phyloP scores from a whole-genome alignment of 2,113 vertebrate genomes.

The Myrmecobius fasciatus region DNA sequence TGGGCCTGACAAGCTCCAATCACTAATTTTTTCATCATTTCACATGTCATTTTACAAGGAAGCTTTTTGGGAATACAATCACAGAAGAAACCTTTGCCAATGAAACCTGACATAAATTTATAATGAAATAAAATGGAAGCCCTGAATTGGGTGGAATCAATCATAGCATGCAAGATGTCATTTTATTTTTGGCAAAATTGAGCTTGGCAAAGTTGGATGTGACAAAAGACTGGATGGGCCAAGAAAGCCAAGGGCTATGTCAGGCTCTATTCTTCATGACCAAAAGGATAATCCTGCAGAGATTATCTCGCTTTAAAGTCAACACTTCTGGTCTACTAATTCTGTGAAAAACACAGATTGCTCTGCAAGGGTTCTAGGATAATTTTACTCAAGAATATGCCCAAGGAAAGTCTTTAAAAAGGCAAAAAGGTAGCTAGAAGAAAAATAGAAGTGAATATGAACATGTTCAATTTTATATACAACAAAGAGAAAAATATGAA shows the following conservation, averaged over 20 bases:
- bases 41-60: conserved; percentile 7
- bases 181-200: conserved; percentile 52
- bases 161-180: conserved; percentile 7
- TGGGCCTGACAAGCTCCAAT: neutral
- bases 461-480: neutral
- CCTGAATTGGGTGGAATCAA: conserved; percentile 43
- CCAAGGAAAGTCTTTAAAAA: conserved; percentile 51
- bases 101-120: conserved; percentile 40
- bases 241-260: conserved; percentile 46
- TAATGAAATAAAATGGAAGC: neutral
- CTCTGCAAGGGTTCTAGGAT: conserved; percentile 31
- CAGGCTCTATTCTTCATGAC: conserved; percentile 49
- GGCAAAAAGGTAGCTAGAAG: conserved; percentile 21
- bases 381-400: conserved; percentile 53
- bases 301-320: conserved; percentile 27
- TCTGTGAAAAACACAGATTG: neutral
- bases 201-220: conserved; percentile 32
- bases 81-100: conserved; percentile 3
- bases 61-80: conserved; percentile 45
- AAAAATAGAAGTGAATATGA: neutral
- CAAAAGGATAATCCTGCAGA: neutral
- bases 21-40: conserved; percentile 30
- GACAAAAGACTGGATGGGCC: conserved; percentile 48
- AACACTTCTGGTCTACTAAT: conserved; percentile 4
- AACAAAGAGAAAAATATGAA: neutral